phyloP scores from a whole-genome alignment of 2,797 vertebrate genomes.

The Gorsachius magnificus region DNA sequence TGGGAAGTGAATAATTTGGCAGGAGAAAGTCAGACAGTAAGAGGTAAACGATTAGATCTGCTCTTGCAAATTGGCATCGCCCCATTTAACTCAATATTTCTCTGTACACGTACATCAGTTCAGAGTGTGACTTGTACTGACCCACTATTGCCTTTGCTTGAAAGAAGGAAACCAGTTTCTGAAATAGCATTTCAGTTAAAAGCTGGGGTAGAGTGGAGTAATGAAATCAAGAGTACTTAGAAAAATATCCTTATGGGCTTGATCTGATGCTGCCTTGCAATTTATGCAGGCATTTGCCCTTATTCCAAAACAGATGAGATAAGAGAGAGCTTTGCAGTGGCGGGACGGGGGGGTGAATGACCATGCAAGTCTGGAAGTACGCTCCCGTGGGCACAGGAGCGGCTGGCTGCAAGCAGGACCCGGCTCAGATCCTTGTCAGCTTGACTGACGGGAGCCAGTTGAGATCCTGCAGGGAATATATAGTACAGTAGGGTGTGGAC shows the following conservation, averaged over 20 bases:
- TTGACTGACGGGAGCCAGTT: neutral
- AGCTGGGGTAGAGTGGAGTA: neutral
- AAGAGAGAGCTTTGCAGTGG: neutral
- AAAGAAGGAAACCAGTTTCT: neutral
- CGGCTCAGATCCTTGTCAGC: neutral
- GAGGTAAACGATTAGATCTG: neutral
- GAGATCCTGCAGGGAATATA: neutral
- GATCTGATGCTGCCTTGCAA: neutral
- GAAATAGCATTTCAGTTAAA: neutral
- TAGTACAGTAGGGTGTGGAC: neutral
- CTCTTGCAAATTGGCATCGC: neutral
- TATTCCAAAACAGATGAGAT: neutral
- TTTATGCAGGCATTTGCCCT: neutral
- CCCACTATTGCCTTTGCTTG: neutral
- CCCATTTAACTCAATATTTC: neutral
- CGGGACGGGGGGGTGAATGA: neutral
- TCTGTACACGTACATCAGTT: neutral
- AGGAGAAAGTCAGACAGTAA: neutral
- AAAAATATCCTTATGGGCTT: neutral
- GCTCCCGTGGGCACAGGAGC: neutral
- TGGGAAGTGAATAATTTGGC: neutral
- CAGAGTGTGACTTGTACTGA: neutral
- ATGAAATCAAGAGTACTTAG: neutral
- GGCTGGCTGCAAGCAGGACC: neutral
- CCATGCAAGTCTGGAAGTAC: neutral